Evolutionary conservation across 2,113 vertebrate genomes (phyloP).

Genomic region (Formicarius rufipectus): DNA sequence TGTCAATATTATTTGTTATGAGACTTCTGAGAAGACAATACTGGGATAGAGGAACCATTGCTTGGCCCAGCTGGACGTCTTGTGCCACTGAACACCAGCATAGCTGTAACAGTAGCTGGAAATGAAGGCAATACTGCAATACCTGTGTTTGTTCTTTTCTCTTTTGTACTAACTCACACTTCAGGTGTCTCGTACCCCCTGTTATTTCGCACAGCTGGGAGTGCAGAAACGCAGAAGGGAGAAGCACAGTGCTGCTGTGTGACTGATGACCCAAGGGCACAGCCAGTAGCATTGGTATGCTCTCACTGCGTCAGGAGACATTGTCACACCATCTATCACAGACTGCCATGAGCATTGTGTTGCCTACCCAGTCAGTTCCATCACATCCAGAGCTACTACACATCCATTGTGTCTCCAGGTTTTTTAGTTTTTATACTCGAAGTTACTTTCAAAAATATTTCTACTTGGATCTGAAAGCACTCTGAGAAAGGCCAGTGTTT

Average conservation of each 20-base stretch:
- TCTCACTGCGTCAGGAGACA: not conserved
- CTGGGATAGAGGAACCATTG: not conserved
- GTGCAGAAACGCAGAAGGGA: not conserved
- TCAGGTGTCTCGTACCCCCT: not conserved
- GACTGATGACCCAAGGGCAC: not conserved
- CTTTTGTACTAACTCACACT: not conserved
- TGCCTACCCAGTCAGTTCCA: not conserved
- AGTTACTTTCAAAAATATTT: slow-evolving; percentile 1
- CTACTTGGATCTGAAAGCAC: not conserved
- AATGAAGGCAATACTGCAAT: accelerated
- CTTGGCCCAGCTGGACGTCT: not conserved
- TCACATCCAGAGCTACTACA: not conserved
- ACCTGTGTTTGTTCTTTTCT: not conserved
- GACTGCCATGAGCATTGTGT: not conserved
- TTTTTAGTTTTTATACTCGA: not conserved
- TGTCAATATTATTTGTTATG: not conserved
- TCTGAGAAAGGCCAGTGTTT: slow-evolving; percentile 11
- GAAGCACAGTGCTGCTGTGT: not conserved
- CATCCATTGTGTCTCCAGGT: not conserved
- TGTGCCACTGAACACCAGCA: not conserved
- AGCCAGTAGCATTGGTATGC: not conserved
- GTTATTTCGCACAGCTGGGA: not conserved
- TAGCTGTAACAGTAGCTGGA: not conserved
- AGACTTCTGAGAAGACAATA: not conserved
- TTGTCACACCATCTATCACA: slow-evolving; percentile 32